Percentiles rank a stretch among this genome's conserved stretches.
Evolutionary conservation across 2,888 invertebrate genomes (phyloP).

Genomic region (Acronicta aceris): DNA sequence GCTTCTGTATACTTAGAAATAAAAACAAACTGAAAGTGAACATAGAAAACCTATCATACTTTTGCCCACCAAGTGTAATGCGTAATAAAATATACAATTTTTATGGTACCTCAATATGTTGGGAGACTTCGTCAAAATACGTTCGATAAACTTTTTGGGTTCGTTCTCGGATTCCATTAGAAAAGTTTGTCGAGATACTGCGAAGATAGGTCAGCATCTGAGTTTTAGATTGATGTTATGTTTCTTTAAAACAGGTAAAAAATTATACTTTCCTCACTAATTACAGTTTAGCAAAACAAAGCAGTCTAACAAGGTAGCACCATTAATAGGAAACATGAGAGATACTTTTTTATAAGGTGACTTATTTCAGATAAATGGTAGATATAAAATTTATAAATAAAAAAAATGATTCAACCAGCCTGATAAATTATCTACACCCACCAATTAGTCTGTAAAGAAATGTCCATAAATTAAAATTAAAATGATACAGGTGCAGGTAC

Average conservation of each 20-base stretch:
- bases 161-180: constrained; percentile 53
- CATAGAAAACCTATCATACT: constrained; percentile 56
- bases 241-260: constrained; percentile 40
- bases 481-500: no score
- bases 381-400: no score
- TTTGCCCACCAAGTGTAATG: constrained; percentile 19
- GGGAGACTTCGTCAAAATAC: constrained; percentile 36
- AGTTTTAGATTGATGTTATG: constrained; percentile 48
- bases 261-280: constrained; percentile 4
- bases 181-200: constrained; percentile 45
- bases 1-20: constrained; percentile 16
- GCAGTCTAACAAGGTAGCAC: no score
- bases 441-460: no score
- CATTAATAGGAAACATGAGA: no score
- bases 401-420: no score
- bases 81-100: constrained; percentile 30
- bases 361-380: no score
- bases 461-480: no score
- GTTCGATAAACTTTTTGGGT: constrained; percentile 56
- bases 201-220: constrained; percentile 13
- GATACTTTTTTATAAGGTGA: no score
- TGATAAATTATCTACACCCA: no score
- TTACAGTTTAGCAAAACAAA: background rate
- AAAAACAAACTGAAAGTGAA: constrained; percentile 28
- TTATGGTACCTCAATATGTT: constrained; percentile 45